These are phyloP conservation scores for Netelia melanura DNA, from an alignment of 2,888 invertebrate species.

Conservation along the genomic window DNA sequence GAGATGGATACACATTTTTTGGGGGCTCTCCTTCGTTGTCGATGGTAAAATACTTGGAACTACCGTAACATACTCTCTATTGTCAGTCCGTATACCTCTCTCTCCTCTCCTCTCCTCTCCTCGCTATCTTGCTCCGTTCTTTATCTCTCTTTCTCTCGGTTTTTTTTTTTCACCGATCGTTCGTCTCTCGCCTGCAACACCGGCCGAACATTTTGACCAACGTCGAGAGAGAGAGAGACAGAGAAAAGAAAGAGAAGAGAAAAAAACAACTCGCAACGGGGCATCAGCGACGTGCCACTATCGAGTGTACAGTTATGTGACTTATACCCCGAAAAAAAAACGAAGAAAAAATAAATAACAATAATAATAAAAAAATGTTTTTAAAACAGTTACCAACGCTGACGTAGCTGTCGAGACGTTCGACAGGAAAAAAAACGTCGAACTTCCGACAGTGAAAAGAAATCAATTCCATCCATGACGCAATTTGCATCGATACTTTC, in stretches of 20 bases:
- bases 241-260: constrained; percentile 27
- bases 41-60: constrained; percentile 43
- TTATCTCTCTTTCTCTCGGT: constrained; percentile 11
- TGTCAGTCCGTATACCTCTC: constrained; percentile 58
- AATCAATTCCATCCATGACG: not conserved
- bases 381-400: constrained; percentile 30
- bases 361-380: too few species aligned
- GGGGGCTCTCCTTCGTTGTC: constrained; percentile 34
- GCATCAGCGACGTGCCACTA: constrained; percentile 62
- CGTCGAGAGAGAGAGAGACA: not conserved
- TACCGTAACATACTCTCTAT: constrained; percentile 65
- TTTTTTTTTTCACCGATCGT: constrained; percentile 38
- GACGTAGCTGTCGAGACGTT: not conserved
- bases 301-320: constrained; percentile 61
- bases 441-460: not conserved
- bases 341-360: constrained; percentile 30
- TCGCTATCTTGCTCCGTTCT: constrained; percentile 6
- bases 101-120: constrained; percentile 43
- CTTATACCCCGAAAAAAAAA: constrained; percentile 53
- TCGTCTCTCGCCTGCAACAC: constrained; percentile 15
- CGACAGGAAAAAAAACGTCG: not conserved
- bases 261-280: constrained; percentile 57
- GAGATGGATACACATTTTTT: constrained; percentile 47
- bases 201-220: constrained; percentile 35
- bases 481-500: not conserved